phyloP scores from a whole-genome alignment of 2,113 vertebrate species.

The Sinocyclocheilus anshuiensis region DNA sequence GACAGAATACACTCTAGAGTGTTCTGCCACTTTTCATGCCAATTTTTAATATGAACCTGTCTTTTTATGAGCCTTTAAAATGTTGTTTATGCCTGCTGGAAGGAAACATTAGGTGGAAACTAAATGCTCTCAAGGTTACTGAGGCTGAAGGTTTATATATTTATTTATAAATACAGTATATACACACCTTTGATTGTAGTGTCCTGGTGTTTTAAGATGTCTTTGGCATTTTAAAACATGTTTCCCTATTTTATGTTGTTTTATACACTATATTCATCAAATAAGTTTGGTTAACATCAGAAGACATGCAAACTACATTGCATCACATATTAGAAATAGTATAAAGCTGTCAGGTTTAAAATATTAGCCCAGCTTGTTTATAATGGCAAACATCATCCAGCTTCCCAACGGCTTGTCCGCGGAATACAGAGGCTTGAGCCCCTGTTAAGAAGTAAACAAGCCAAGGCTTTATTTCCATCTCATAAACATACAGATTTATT shows the following conservation, averaged over 20 bases:
- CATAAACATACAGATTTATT: conserved; percentile 82
- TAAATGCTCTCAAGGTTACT: conserved; percentile 16
- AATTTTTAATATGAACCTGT: conserved; percentile 32
- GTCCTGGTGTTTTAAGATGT: background rate
- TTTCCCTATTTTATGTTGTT: conserved; percentile 15
- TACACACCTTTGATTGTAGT: background rate
- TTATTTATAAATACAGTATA: background rate
- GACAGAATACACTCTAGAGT: background rate
- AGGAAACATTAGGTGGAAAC: conserved; percentile 20
- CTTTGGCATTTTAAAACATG: background rate
- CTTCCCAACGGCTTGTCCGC: conserved; percentile 41
- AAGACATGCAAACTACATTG: conserved; percentile 22
- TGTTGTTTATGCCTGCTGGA: conserved; percentile 17
- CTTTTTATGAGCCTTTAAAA: conserved; percentile 38
- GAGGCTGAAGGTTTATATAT: background rate
- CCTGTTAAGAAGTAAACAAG: conserved; percentile 72
- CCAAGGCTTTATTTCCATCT: conserved; percentile 74
- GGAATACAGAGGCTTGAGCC: conserved; percentile 66
- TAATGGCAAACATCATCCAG: conserved; percentile 20
- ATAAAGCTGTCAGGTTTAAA: conserved; percentile 44
- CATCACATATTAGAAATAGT: background rate
- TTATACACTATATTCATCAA: background rate
- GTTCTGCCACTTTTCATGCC: conserved; percentile 47
- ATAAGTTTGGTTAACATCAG: conserved; percentile 14
- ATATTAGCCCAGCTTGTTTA: conserved; percentile 33